Percentiles rank a stretch among this genome's conserved stretches.
Evolutionary conservation across 2,888 invertebrate genomes (phyloP).

Genomic region (Drosophila mettleri): DNA sequence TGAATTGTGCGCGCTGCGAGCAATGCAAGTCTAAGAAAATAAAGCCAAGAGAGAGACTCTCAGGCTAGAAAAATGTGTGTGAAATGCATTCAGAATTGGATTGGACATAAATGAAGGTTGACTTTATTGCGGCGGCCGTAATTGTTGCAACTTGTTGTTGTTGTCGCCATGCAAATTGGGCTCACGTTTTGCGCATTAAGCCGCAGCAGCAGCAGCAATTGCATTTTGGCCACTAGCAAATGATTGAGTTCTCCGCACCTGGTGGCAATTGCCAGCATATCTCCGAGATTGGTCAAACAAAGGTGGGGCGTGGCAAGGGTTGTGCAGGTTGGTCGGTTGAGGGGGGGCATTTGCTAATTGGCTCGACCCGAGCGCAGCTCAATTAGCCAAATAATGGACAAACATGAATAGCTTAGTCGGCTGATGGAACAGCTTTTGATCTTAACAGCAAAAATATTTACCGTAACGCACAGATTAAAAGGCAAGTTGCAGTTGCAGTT

Average conservation of each 20-base stretch:
- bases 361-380: conserved; percentile 62
- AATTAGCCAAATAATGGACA: conserved; percentile 60
- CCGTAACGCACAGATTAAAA: conserved; percentile 79
- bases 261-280: conserved; percentile 52
- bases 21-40: conserved; percentile 54
- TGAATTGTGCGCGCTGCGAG: conserved; percentile 59
- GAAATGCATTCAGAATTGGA: conserved; percentile 58
- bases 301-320: not conserved
- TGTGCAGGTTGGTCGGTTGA: not conserved
- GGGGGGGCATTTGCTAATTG: conserved; percentile 38
- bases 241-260: conserved; percentile 80
- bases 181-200: conserved; percentile 83
- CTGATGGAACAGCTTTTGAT: conserved; percentile 66
- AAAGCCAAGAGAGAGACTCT: conserved; percentile 10
- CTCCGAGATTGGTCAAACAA: not conserved
- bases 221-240: too few relatives aligned
- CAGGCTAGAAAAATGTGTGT: conserved; percentile 39
- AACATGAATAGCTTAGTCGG: conserved; percentile 38
- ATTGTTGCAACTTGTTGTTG: conserved; percentile 24
- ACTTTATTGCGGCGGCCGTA: conserved; percentile 34
- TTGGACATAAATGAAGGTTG: conserved; percentile 64
- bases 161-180: conserved; percentile 73
- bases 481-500: conserved; percentile 48
- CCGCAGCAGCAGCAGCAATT: conserved; percentile 74
- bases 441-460: conserved; percentile 78